Evolutionary conservation across 1,140 invertebrate species (phyloP).

Genomic region (Drosophila virilis): DNA sequence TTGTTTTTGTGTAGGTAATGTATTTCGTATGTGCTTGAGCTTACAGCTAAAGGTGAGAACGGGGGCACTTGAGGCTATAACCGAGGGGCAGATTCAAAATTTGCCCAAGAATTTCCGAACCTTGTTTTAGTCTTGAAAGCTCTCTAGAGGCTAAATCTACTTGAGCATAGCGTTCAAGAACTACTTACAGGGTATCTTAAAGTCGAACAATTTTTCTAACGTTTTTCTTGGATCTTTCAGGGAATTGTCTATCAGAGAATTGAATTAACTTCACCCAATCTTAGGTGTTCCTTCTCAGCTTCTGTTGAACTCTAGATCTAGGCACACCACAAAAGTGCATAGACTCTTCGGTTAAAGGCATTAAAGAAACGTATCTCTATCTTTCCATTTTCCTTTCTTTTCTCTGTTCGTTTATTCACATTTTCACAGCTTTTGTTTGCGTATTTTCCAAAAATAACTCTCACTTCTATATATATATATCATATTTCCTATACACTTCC

Average conservation of each 20-base stretch:
- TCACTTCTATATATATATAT: not conserved
- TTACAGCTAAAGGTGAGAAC: not conserved
- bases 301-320: too few relatives aligned
- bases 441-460: not conserved
- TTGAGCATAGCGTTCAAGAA: too few relatives aligned
- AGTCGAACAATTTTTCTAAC: not conserved
- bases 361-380: too few relatives aligned
- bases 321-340: too few relatives aligned
- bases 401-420: not conserved
- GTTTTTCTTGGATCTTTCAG: too few relatives aligned
- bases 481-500: not conserved
- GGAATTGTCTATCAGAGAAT: too few relatives aligned
- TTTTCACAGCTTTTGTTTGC: not conserved
- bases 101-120: not conserved
- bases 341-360: too few relatives aligned
- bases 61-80: not conserved
- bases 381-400: too few relatives aligned
- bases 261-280: too few relatives aligned
- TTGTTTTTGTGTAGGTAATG: constrained; percentile 15
- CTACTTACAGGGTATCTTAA: not conserved
- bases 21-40: constrained; percentile 25
- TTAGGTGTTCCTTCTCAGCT: too few relatives aligned
- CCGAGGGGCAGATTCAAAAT: constrained; percentile 2
- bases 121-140: not conserved
- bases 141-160: too few relatives aligned